A percentile compares a stretch with the other conserved stretches of the same genome.
These are phyloP conservation scores for Spongilla lacustris DNA, from an alignment of 37 sponge, comb jelly and placozoan species.

Conservation along the genomic window DNA sequence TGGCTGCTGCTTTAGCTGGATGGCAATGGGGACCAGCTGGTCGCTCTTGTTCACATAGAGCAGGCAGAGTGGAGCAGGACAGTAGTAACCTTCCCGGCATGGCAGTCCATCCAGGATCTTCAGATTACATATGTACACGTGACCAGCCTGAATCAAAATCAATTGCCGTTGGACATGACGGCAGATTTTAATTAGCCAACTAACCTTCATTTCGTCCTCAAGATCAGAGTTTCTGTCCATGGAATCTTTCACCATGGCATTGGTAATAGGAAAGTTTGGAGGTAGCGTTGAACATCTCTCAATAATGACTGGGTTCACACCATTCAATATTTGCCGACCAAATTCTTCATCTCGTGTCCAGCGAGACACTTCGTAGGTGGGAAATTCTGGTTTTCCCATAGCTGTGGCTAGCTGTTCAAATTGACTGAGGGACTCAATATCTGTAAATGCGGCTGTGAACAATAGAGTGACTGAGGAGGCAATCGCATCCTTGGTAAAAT, in stretches of 20 bases:
- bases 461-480: neutral
- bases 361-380: slow-evolving; percentile 7
- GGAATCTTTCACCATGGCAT: slow-evolving; percentile 34
- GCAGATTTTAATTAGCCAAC: no score
- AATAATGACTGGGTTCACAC: slow-evolving; percentile 51
- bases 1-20: slow-evolving; percentile 66
- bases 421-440: neutral
- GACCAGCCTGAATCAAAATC: slow-evolving; percentile 50
- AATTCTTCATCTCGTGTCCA: slow-evolving; percentile 68
- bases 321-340: slow-evolving; percentile 71
- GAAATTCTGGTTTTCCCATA: neutral
- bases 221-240: slow-evolving; percentile 20
- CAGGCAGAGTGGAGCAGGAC: slow-evolving; percentile 62
- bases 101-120: slow-evolving; percentile 53
- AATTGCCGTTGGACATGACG: no score
- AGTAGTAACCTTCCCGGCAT: slow-evolving; percentile 27
- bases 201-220: slow-evolving; percentile 63
- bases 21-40: slow-evolving; percentile 72
- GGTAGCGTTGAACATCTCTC: slow-evolving; percentile 19
- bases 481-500: slow-evolving; percentile 12
- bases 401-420: neutral
- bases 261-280: slow-evolving; percentile 62
- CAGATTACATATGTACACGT: slow-evolving; percentile 75
- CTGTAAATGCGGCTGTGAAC: neutral
- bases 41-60: slow-evolving; percentile 44